Evolutionary conservation across 2,888 invertebrate species (phyloP).

Genomic region (Mechanitis mazaeus): DNA sequence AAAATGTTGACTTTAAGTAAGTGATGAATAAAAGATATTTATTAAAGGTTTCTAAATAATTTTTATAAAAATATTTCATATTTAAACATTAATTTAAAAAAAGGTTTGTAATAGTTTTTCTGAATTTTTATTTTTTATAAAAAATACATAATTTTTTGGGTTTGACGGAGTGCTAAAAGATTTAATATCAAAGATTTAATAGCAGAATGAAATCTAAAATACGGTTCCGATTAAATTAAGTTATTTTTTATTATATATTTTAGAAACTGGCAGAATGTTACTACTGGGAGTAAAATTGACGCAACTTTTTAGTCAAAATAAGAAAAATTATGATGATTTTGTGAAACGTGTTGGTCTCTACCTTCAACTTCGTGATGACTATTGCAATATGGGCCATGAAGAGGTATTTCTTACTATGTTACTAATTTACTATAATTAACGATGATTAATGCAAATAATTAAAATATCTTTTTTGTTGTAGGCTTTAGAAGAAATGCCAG

Average conservation of each 20-base stretch:
- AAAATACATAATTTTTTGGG: too few relatives aligned
- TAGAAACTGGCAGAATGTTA: conserved; percentile 24
- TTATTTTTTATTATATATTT: not conserved
- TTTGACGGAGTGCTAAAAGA: too few relatives aligned
- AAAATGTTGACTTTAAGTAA: conserved; percentile 22
- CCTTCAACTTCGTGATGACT: conserved; percentile 25
- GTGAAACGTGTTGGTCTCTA: conserved; percentile 13
- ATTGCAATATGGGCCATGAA: conserved; percentile 21
- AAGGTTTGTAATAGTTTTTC: too few relatives aligned
- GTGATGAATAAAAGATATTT: not conserved
- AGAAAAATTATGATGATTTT: conserved; percentile 17
- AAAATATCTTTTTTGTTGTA: not conserved
- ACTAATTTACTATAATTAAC: not conserved
- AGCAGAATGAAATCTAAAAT: not conserved
- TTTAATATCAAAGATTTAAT: not conserved
- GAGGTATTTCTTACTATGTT: conserved; percentile 15
- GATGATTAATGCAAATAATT: not conserved
- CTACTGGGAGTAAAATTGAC: conserved; percentile 10
- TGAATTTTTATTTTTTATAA: too few relatives aligned
- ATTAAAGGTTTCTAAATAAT: not conserved
- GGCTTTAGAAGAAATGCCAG: conserved; percentile 3
- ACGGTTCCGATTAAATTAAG: too few relatives aligned
- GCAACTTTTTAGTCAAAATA: conserved; percentile 21
- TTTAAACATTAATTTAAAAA: too few relatives aligned
- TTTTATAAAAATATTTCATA: too few relatives aligned